These are phyloP conservation scores for Pomacea canaliculata DNA, from an alignment of 2,888 invertebrate genomes.

Conservation along the genomic window DNA sequence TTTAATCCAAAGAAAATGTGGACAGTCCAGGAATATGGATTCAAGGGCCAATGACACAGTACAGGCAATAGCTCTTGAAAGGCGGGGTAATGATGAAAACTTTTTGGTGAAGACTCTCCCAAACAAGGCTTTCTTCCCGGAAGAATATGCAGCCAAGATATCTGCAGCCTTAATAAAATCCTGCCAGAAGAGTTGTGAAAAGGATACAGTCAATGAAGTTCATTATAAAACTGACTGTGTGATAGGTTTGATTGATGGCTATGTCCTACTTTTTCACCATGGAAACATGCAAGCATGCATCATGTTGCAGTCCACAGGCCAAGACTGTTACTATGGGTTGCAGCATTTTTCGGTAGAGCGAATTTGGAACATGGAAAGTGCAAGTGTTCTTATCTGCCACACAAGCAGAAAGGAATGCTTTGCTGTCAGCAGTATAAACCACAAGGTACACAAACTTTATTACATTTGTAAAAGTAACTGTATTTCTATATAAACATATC, in stretches of 20 bases:
- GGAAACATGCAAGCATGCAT: slow-evolving; percentile 16
- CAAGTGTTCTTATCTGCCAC: not conserved
- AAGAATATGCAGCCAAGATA: not conserved
- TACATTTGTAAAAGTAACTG: too few species aligned
- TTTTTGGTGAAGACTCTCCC: too few species aligned
- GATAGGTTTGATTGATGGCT: slow-evolving; percentile 21
- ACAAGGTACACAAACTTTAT: not conserved
- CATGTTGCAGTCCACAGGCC: not conserved
- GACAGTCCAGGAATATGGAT: too few species aligned
- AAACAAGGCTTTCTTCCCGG: not conserved
- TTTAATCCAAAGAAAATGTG: too few species aligned
- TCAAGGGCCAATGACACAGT: too few species aligned
- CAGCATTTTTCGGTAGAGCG: not conserved
- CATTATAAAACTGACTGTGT: not conserved
- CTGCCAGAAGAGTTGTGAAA: not conserved
- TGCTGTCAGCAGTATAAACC: not conserved
- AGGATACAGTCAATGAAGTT: not conserved
- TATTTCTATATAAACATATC: too few species aligned
- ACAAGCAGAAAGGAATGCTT: not conserved
- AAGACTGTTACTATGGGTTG: not conserved
- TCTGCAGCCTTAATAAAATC: not conserved
- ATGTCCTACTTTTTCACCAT: slow-evolving; percentile 3
- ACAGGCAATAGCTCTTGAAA: too few species aligned
- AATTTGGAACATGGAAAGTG: not conserved
- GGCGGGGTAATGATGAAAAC: too few species aligned